A percentile compares a stretch with the other conserved stretches of the same genome.
These are phyloP conservation scores for Acromyrmex charruanus DNA, from an alignment of 1,140 invertebrate genomes.

Conservation along the genomic window DNA sequence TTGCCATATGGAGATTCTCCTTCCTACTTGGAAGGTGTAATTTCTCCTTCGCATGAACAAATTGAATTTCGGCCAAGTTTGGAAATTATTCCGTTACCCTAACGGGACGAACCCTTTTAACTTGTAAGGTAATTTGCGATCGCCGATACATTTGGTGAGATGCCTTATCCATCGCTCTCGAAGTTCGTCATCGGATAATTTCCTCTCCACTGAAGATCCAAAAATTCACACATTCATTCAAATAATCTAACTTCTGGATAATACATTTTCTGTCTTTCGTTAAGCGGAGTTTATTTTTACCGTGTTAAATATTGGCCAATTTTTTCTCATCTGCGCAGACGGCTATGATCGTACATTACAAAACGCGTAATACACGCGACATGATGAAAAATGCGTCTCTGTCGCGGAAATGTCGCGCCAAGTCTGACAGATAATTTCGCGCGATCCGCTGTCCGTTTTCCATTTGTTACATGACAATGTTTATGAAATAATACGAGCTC, in stretches of 20 bases:
- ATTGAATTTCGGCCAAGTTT: slow-evolving; percentile 67
- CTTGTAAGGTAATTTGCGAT: slow-evolving; percentile 47
- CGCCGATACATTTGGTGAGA: not conserved
- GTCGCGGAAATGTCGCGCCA: slow-evolving; percentile 39
- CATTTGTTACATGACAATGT: slow-evolving; percentile 56
- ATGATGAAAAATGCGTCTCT: slow-evolving; percentile 46
- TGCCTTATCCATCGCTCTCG: not conserved
- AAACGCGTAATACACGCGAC: slow-evolving; percentile 36
- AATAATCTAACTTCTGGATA: slow-evolving; percentile 1
- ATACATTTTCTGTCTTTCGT: slow-evolving; percentile 10
- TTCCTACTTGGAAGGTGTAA: slow-evolving; percentile 13
- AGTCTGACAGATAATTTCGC: slow-evolving; percentile 57
- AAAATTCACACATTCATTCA: slow-evolving; percentile 4
- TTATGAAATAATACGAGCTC: slow-evolving; percentile 46
- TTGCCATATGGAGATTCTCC: slow-evolving; percentile 34
- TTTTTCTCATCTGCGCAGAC: not conserved
- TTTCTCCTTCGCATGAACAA: slow-evolving; percentile 52
- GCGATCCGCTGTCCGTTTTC: slow-evolving; percentile 1
- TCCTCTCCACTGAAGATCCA: not conserved
- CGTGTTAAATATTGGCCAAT: not conserved
- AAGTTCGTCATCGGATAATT: slow-evolving; percentile 30
- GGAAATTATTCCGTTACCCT: slow-evolving; percentile 34
- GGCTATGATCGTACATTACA: slow-evolving; percentile 16
- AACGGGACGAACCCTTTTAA: slow-evolving; percentile 47
- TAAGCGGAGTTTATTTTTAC: slow-evolving; percentile 11